A percentile compares a stretch with the other conserved stretches of the same genome.
These are phyloP conservation scores for Achatina immaculata DNA, from an alignment of 1,140 invertebrate species.

Conservation along the genomic window DNA sequence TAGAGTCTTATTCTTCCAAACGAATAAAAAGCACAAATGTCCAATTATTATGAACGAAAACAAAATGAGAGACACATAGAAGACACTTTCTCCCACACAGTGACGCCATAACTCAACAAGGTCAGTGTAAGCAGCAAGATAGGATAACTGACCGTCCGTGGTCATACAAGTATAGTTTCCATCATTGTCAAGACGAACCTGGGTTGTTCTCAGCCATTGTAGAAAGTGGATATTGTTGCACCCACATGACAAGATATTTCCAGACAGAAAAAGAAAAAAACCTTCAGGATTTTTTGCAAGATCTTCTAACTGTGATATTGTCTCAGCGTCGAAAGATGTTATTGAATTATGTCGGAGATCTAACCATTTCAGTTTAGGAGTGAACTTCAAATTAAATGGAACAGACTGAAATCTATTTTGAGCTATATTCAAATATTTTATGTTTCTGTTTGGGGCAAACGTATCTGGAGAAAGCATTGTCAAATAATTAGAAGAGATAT, in stretches of 20 bases:
- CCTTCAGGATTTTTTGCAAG: neutral
- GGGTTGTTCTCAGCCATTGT: neutral
- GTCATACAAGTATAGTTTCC: conserved; percentile 8
- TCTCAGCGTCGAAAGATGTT: neutral
- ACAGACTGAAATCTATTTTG: neutral
- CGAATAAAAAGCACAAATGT: neutral
- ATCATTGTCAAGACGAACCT: neutral
- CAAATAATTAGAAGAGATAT: conserved; percentile 4
- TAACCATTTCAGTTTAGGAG: neutral
- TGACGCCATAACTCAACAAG: neutral
- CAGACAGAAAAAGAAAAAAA: neutral
- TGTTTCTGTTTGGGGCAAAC: neutral
- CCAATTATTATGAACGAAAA: neutral
- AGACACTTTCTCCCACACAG: neutral
- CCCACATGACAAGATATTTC: neutral
- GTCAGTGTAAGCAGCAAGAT: neutral
- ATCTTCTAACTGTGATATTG: neutral
- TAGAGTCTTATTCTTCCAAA: neutral
- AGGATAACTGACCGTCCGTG: neutral
- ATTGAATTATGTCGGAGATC: neutral
- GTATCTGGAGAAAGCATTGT: neutral
- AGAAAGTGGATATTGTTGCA: neutral
- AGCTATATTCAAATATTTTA: neutral
- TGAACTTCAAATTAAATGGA: neutral
- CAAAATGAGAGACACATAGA: neutral